phyloP scores from a whole-genome alignment of 2,888 invertebrate species.

The Psococerastis gibbosa region DNA sequence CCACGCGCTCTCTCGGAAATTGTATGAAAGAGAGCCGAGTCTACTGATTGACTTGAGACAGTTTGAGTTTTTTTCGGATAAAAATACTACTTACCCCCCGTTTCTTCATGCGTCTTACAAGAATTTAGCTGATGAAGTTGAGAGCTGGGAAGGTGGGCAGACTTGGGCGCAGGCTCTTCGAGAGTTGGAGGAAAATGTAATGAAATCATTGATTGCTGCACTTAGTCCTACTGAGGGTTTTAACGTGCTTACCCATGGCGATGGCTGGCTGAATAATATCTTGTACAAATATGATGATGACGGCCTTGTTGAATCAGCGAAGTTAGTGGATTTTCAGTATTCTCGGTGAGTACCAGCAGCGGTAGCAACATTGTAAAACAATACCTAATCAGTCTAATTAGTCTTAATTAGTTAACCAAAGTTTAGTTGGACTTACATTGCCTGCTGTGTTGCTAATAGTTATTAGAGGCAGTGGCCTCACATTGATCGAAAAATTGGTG shows the following conservation, averaged over 20 bases:
- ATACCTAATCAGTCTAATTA: too few species aligned
- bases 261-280: not conserved
- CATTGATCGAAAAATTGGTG: too few species aligned
- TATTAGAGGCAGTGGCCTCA: too few species aligned
- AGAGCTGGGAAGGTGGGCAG: not conserved
- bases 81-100: not conserved
- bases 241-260: not conserved
- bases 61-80: not conserved
- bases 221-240: too few species aligned
- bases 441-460: too few species aligned
- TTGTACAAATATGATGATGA: not conserved
- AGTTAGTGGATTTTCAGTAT: not conserved
- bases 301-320: not conserved
- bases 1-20: constrained; percentile 21
- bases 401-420: too few species aligned
- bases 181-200: not conserved
- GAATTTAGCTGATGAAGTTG: not conserved
- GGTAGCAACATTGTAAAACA: not conserved
- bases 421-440: too few species aligned
- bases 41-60: too few species aligned
- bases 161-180: not conserved
- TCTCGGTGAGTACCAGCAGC: too few species aligned
- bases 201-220: not conserved
- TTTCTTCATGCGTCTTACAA: not conserved
- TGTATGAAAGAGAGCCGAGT: constrained; percentile 19